These are phyloP conservation scores for Neodiprion pinetum DNA, from an alignment of 1,140 invertebrate genomes.

Conservation along the genomic window DNA sequence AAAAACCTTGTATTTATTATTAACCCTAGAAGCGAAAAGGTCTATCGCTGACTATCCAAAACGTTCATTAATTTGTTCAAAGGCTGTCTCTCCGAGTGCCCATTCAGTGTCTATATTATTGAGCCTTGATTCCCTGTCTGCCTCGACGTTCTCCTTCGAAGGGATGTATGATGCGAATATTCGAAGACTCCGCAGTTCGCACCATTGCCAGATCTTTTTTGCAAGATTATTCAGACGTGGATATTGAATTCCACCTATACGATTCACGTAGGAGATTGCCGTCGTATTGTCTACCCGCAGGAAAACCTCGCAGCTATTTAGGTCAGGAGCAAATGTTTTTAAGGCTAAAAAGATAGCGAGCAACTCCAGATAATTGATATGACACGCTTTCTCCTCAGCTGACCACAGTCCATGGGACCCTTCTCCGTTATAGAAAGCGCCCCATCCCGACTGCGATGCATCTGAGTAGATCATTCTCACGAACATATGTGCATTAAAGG, in stretches of 20 bases:
- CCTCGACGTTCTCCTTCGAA: constrained; percentile 32
- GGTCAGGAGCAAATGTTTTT: constrained; percentile 19
- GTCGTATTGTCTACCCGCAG: constrained; percentile 35
- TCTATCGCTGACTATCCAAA: constrained; percentile 36
- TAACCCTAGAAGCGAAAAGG: constrained; percentile 37
- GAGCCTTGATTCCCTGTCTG: constrained; percentile 33
- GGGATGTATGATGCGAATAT: constrained; percentile 39
- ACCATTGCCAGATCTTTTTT: constrained; percentile 37
- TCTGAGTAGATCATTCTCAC: constrained; percentile 19
- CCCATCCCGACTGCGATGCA: constrained; percentile 22
- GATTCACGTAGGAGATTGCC: no score
- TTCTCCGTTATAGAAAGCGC: constrained; percentile 18
- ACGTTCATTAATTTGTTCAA: constrained; percentile 22
- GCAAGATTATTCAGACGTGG: no score
- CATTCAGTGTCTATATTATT: constrained; percentile 7
- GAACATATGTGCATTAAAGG: constrained; percentile 9
- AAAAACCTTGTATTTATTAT: constrained; percentile 36
- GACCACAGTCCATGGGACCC: constrained; percentile 15
- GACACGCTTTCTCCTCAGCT: no score
- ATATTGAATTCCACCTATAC: no score
- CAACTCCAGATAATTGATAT: constrained; percentile 27
- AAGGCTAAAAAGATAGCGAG: constrained; percentile 13
- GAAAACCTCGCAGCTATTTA: constrained; percentile 22
- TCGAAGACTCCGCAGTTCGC: constrained; percentile 28
- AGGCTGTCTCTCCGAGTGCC: constrained; percentile 18